Evolutionary conservation across 2,113 vertebrate genomes (phyloP).

Genomic region (Rhipidura dahli): DNA sequence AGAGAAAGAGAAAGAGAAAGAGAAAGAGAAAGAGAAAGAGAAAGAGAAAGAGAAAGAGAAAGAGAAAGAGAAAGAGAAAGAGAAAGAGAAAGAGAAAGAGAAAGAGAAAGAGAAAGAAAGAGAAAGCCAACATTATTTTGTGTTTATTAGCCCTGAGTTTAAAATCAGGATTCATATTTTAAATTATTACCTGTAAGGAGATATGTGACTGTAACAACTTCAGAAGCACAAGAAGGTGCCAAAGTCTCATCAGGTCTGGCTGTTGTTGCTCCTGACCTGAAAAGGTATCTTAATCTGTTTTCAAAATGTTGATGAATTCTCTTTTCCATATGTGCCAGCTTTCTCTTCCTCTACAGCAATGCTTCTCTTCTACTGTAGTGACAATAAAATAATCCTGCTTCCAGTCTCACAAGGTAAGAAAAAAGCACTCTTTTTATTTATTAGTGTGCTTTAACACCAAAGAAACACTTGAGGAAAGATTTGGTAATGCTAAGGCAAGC

Average conservation of each 20-base stretch:
- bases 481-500: not conserved
- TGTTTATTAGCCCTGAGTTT: not conserved
- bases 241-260: not conserved
- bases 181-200: not conserved
- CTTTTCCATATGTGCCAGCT: not conserved
- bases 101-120: too few relatives aligned
- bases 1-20: too few relatives aligned
- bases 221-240: not conserved
- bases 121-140: not conserved
- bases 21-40: not conserved
- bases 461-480: not conserved
- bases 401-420: not conserved
- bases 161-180: not conserved
- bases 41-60: rapidly evolving
- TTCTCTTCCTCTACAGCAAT: not conserved
- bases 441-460: not conserved
- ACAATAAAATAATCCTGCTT: not conserved
- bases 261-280: not conserved
- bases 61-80: too few relatives aligned
- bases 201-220: not conserved
- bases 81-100: too few relatives aligned
- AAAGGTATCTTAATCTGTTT: not conserved
- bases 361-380: not conserved
- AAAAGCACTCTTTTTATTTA: not conserved
- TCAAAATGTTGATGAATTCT: not conserved